Evolutionary conservation across 1,140 invertebrate species (phyloP), one percentile per base, ranked within the genome.

Genomic region (Drosophila sproati): DNA sequence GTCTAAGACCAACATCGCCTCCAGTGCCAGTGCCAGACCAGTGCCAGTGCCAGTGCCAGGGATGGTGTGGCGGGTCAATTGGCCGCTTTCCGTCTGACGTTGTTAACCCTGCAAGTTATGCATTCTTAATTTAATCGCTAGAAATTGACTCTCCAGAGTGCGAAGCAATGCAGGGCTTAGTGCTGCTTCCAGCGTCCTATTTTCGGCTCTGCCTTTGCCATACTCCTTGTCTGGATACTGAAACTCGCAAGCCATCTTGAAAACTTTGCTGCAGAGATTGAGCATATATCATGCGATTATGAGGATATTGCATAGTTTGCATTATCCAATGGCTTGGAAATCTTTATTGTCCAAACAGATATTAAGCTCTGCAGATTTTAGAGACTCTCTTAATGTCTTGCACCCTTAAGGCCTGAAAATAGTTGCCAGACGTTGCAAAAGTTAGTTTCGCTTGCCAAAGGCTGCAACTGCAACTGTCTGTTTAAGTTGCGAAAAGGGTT

Each of bases 81-180:
- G 73, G 28, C 34, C 50, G 28, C 31, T 29, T 60, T 29, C 32
- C 50, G 12, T 54, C 35, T 32, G 61, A 80, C 80, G 78, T 67
- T 90, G 85, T 88, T 89, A 89, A 85, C 81, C 86, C 78, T 66
- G 80, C 72, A 90, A 89, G 85, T 89, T 89, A 89, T 89, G 85
- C 85, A 89, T 89, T 89, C 80, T 89, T 89, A 89, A 89, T 89
- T 89, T 89, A 89, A 89, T 89, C 86, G 85, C 80, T 81, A 78
- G 80, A 73, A 89, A 89, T 89, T 89, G 85, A 89, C 85, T 89
- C 86, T 85, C 85, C 74, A 72, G 72, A 78, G 63, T 71, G 77
- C 62, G 56, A 66, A 73, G 60, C 71, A 76, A 50, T 57, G 62
- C 66, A 47, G 52, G 74, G 56, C 80, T 88, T 83, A 88, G 63